These are phyloP conservation scores for Anolis apletophallus DNA, from an alignment of 2,797 vertebrate genomes.

Conservation along the genomic window DNA sequence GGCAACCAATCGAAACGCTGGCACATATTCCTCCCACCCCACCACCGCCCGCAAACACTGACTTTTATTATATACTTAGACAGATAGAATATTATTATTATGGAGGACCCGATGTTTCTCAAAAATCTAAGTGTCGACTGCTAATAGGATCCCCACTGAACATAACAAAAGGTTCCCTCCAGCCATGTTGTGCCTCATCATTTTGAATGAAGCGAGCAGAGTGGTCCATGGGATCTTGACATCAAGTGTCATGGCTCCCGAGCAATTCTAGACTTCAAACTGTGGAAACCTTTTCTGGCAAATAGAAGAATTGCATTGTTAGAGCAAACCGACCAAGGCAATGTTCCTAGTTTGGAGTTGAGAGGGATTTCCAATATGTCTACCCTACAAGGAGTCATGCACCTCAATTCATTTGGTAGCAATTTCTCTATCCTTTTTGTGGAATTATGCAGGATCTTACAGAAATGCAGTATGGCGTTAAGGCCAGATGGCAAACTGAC, in stretches of 20 bases:
- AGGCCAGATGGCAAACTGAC: fast-evolving
- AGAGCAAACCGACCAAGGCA: neutral
- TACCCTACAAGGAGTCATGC: neutral
- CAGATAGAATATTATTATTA: no score
- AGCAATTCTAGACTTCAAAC: neutral
- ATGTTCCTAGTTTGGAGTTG: no score
- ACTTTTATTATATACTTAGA: no score
- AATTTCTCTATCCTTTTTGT: neutral
- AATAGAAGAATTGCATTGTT: neutral
- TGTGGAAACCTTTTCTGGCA: neutral
- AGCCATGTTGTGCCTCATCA: neutral
- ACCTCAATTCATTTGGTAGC: no score
- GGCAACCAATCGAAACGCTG: no score
- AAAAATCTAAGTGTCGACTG: neutral
- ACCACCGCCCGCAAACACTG: no score
- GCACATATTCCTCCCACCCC: no score
- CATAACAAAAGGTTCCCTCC: neutral
- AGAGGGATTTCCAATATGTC: no score
- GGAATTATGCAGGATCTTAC: neutral
- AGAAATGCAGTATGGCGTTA: fast-evolving
- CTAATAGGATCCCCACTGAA: neutral
- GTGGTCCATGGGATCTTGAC: neutral
- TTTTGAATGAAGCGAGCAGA: neutral
- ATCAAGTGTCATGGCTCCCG: no score
- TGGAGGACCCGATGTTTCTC: neutral